Percentiles rank a stretch among this genome's conserved stretches.
These are phyloP conservation scores for Rhinella marina DNA, from an alignment of 2,797 vertebrate genomes.

Conservation along the genomic window DNA sequence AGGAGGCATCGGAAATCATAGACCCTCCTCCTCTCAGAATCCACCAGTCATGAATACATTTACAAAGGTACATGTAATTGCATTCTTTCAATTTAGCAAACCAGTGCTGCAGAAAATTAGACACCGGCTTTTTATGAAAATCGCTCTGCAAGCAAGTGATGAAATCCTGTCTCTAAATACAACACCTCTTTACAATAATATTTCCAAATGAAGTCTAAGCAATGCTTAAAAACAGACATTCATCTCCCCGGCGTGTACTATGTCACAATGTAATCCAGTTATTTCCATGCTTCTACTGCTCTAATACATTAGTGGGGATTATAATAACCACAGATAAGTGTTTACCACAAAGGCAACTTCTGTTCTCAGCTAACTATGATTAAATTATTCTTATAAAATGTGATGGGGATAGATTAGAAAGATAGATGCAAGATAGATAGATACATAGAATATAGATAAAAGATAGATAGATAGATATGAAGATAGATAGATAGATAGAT, in stretches of 20 bases:
- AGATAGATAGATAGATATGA: background rate
- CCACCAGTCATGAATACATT: constrained; percentile 45
- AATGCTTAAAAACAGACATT: constrained; percentile 43
- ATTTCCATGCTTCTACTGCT: background rate
- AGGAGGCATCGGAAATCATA: constrained; percentile 25
- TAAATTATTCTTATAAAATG: background rate
- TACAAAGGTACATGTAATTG: constrained; percentile 60
- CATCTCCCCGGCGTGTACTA: background rate
- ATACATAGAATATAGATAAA: background rate
- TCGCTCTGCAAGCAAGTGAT: constrained; percentile 27
- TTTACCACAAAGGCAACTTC: no score
- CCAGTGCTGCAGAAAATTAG: constrained; percentile 61
- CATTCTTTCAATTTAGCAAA: constrained; percentile 62
- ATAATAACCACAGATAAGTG: background rate
- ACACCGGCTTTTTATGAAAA: constrained; percentile 59
- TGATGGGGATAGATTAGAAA: background rate
- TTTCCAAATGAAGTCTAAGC: constrained; percentile 42
- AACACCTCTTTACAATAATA: constrained; percentile 53
- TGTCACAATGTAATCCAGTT: background rate
- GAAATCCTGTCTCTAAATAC: constrained; percentile 48
- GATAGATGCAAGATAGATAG: background rate
- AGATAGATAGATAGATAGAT: no score
- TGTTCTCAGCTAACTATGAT: background rate
- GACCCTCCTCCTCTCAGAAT: constrained; percentile 44
- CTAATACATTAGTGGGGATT: background rate